Evolutionary conservation across 2,888 invertebrate species (phyloP), one percentile per base, ranked within the genome.

Genomic region (Osedax fenrisi): DNA sequence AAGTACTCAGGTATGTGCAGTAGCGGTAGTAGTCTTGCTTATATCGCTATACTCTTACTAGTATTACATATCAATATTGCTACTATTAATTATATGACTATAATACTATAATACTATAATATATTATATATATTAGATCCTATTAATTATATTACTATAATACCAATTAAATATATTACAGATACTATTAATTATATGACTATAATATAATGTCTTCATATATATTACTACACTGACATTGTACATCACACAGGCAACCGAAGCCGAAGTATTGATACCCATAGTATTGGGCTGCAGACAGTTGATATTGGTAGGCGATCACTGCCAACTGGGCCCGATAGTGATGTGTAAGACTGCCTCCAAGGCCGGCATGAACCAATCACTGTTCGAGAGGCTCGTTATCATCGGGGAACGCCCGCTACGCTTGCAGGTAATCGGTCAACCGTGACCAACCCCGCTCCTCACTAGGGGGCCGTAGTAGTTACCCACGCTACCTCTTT

Each of bases 341-440:
- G 97, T 98, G 0, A 96, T 97, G 95, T 97, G 96, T 86, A 97
- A 97, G 85, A 95, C 96, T 84, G 97, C 98, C 0, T 94, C 96
- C 0, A 89, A 92, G 73, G 97, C 98, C 0, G 98, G 98, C 0
- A 88, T 99, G 24, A 93, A 93, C 0, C 97, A 97, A 85, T 95
- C 95, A 72, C 87, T 98, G 76, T 98, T 99, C 85, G 98, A 98
- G 84, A 88, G 98, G 2, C 87, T 99, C 0, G 97, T 99, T 0
- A 94, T 98, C 0, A 88, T 98, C 3, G 97, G 97, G 5, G 97
- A 96, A 80, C 88, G 96, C 26, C 98, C 98, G 0, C 94, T 97
- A 85, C 89, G 97, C 0, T 88, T 98, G 61, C 96, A 97, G 84
- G 41, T 41, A 5, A 17, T 41, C 17, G 17, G 41, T 41, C 17